phyloP scores from a whole-genome alignment of 2,113 vertebrate species.

The Merops nubicus region DNA sequence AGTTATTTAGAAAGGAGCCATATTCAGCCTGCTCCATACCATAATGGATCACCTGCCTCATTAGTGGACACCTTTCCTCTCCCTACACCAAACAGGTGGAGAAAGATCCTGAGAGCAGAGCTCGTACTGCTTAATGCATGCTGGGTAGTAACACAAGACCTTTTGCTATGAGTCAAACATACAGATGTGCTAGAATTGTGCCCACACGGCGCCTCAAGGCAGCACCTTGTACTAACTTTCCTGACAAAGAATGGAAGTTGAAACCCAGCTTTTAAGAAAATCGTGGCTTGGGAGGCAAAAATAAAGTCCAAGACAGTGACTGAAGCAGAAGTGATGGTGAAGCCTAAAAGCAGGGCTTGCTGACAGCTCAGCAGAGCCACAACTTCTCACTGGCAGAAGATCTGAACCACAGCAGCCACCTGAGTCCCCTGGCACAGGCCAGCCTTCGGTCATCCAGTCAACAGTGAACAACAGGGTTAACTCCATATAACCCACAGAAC shows the following conservation, averaged over 20 bases:
- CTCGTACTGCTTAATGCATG: background rate
- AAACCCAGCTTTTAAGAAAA: background rate
- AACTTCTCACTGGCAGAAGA: background rate
- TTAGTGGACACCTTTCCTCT: background rate
- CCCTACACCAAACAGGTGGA: background rate
- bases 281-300: background rate
- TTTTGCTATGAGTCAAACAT: background rate
- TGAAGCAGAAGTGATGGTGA: background rate
- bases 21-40: background rate
- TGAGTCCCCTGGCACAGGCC: background rate
- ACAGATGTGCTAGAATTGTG: background rate
- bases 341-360: background rate
- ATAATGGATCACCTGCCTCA: background rate
- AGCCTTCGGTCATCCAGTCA: background rate
- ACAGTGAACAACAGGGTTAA: background rate
- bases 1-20: background rate
- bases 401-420: background rate
- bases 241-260: background rate
- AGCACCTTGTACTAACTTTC: background rate
- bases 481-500: background rate
- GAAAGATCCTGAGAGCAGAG: background rate
- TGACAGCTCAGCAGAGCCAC: background rate
- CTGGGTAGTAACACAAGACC: background rate
- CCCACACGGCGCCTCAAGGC: background rate
- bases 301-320: background rate